Evolutionary conservation across 2,888 invertebrate genomes (phyloP).

Genomic region (Cynaeus angustus): DNA sequence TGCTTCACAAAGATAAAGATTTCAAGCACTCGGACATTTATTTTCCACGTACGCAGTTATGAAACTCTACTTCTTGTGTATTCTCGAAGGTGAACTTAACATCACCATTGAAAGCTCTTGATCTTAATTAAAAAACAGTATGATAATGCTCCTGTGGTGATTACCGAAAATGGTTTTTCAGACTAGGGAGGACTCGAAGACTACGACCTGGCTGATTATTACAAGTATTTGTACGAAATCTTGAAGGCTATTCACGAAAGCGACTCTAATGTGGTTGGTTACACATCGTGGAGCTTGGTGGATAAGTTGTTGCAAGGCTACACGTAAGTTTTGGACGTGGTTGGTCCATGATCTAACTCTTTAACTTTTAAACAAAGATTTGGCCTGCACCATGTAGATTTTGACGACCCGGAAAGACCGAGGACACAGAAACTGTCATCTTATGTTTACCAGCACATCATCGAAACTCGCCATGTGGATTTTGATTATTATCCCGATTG

Average conservation of each 20-base stretch:
- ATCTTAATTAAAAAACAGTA: too few species aligned
- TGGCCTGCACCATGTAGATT: slow-evolving; percentile 82
- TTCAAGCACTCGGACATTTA: too few species aligned
- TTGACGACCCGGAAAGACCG: slow-evolving; percentile 74
- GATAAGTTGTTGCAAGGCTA: slow-evolving; percentile 65
- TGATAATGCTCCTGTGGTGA: slow-evolving; percentile 73
- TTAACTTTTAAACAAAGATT: slow-evolving; percentile 66
- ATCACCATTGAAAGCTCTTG: too few species aligned
- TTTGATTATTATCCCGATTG: slow-evolving; percentile 33
- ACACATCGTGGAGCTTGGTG: slow-evolving; percentile 63
- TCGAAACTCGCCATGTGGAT: slow-evolving; percentile 26
- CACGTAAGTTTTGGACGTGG: slow-evolving; percentile 51
- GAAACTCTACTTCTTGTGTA: too few species aligned
- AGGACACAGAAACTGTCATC: slow-evolving; percentile 69
- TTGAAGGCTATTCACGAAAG: slow-evolving; percentile 12
- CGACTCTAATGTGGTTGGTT: slow-evolving; percentile 41
- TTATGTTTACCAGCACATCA: slow-evolving; percentile 33
- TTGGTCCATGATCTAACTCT: not conserved
- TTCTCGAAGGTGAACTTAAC: too few species aligned
- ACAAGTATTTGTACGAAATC: slow-evolving; percentile 61
- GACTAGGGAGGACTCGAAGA: slow-evolving; percentile 73
- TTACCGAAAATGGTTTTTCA: slow-evolving; percentile 76
- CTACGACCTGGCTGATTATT: slow-evolving; percentile 73
- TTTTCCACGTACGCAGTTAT: too few species aligned
- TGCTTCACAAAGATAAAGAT: too few species aligned